Percentiles rank a stretch among this genome's conserved stretches.
These are phyloP conservation scores for Reinhardtius hippoglossoides DNA, from an alignment of 2,113 vertebrate species.

Conservation along the genomic window DNA sequence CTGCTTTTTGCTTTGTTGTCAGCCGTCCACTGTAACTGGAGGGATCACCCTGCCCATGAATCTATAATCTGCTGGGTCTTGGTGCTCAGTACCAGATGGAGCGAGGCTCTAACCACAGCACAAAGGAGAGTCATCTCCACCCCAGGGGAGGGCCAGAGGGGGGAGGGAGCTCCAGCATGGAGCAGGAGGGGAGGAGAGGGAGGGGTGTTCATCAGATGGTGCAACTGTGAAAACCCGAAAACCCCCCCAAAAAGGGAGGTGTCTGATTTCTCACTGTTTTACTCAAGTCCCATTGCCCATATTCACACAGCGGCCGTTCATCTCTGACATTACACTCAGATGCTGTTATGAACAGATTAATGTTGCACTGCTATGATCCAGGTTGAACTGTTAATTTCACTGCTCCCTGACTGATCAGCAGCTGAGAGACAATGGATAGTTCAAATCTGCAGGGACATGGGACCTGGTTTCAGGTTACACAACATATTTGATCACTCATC, in stretches of 20 bases:
- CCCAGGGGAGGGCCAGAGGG: conserved; percentile 55
- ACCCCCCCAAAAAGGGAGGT: neutral
- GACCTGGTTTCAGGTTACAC: too few relatives aligned
- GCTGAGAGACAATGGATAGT: too few relatives aligned
- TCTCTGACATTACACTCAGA: too few relatives aligned
- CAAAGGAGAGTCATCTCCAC: conserved; percentile 58
- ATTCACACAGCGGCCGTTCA: too few relatives aligned
- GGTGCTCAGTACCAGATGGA: conserved; percentile 74
- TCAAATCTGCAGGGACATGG: too few relatives aligned
- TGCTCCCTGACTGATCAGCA: too few relatives aligned
- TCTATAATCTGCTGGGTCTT: conserved; percentile 38
- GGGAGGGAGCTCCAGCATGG: conserved; percentile 12
- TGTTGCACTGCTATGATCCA: too few relatives aligned
- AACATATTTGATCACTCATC: too few relatives aligned
- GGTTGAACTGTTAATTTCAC: too few relatives aligned
- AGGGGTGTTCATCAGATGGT: conserved; percentile 22
- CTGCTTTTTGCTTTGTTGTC: neutral
- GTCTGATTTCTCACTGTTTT: neutral
- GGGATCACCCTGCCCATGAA: conserved; percentile 15
- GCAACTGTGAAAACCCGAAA: conserved; percentile 42
- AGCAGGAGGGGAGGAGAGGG: conserved; percentile 8
- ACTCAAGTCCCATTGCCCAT: too few relatives aligned
- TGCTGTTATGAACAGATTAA: too few relatives aligned
- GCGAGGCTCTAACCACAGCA: conserved; percentile 62
- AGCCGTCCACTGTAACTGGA: neutral